These are phyloP conservation scores for Hipparchia sbordonii DNA, from an alignment of 2,888 invertebrate genomes.

Conservation along the genomic window DNA sequence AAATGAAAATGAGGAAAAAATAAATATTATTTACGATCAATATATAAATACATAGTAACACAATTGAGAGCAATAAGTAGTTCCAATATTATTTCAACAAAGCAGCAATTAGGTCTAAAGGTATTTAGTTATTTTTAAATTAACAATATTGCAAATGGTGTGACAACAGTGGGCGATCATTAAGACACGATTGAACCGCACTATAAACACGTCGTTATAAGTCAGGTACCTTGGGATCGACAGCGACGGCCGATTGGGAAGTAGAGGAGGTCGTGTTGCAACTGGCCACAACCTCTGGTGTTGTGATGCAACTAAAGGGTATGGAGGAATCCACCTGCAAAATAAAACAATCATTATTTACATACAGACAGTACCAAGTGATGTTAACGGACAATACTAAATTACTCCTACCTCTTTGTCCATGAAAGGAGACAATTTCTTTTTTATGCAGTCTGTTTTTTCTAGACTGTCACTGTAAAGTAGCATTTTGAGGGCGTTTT, in stretches of 20 bases:
- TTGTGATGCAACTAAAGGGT: slow-evolving; percentile 80
- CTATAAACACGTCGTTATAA: background rate
- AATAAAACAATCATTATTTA: slow-evolving; percentile 36
- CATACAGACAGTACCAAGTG: background rate
- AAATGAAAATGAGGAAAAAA: too few species aligned
- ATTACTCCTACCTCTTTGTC: slow-evolving; percentile 62
- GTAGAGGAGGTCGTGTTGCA: slow-evolving; percentile 72
- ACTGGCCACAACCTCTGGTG: slow-evolving; percentile 75
- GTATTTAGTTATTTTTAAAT: background rate
- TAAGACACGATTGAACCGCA: background rate
- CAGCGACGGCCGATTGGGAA: slow-evolving; percentile 59
- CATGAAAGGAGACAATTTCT: slow-evolving; percentile 45
- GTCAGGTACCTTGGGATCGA: slow-evolving; percentile 67
- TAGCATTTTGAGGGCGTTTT: slow-evolving; percentile 62
- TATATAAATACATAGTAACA: background rate
- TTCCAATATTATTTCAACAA: background rate
- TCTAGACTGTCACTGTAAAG: slow-evolving; percentile 58
- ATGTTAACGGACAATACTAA: slow-evolving; percentile 8
- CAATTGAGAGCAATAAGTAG: background rate
- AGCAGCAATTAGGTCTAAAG: too few species aligned
- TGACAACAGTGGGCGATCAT: background rate
- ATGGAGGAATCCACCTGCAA: slow-evolving; percentile 77
- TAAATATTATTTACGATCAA: background rate
- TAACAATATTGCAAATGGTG: slow-evolving; percentile 14
- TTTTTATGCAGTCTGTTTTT: slow-evolving; percentile 44